Base-by-base conservation (phyloP, 2,113 vertebrate genomes). In the Theristicus caerulescens region DNA sequence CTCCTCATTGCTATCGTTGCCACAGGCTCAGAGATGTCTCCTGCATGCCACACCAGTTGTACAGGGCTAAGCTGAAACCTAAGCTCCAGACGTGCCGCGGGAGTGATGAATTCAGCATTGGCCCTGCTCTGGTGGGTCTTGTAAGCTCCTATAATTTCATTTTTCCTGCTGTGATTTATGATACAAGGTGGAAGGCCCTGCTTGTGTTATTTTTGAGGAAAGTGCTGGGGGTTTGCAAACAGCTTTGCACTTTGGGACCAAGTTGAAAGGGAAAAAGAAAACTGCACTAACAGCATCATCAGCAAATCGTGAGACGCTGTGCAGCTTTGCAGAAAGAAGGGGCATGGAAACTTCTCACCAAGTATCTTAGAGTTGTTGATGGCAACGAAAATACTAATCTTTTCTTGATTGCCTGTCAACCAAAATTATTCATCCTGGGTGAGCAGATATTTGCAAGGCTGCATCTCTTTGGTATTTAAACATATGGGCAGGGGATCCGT, bases 401-500 rank as follows among this genome's bases (percentile, higher is more conserved):
- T 61, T n/a, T 8, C 87, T 82, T 80, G 91, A 82, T 17, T 70
- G 97, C 94, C 89, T 90, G 97, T 91, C 94, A 94, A 19, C 40
- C 36, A 6, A 7, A 54, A 77, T 82, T 92, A 94, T 94, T 86
- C 93, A 88, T 87, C 84, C 57, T 0, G 16, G 73, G 31, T 19
- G 94, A 92, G 91, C 78, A 73, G 94, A 61, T 29, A 91, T 73
- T 42, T 81, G 90, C 76, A 16, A 74, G 71, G 94, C 82, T 97
- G 88, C 57, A 3, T 31, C 79, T 54, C 86, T 7, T 6, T 89
- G 94, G 54, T 36, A 52, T 82, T 87, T 82, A 76, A 92, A 36
- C 84, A 69, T 49, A 69, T 7, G 83, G 94, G 91, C 96, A 92
- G 82, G 2, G 26, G 32, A 86, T 79, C 77, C 73, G n/a, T 40